Conservation (phyloP, 2,888 invertebrate species). For the Schrankia costaestrigalis region DNA sequence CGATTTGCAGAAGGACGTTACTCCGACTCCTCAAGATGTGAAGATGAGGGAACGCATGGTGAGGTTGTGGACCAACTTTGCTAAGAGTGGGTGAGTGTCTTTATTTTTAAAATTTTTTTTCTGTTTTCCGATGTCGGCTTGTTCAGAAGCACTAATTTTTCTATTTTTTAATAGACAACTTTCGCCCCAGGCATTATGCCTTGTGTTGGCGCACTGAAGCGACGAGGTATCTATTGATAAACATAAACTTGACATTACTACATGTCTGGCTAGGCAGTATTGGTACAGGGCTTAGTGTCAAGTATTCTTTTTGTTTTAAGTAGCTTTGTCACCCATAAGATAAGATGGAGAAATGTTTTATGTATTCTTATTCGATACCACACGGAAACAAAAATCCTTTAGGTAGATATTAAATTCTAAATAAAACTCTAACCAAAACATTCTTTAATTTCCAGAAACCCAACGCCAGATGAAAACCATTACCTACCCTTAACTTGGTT, state of each 20-base stretch:
- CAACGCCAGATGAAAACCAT: conserved; percentile 68
- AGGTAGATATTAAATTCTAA: background rate
- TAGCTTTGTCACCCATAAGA: background rate
- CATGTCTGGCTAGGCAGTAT: background rate
- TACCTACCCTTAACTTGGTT: conserved; percentile 63
- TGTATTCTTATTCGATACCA: no score
- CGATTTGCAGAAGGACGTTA: conserved; percentile 50
- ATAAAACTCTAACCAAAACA: background rate
- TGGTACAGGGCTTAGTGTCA: no score
- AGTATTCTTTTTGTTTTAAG: background rate
- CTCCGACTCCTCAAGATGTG: conserved; percentile 55
- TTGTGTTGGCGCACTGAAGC: background rate
- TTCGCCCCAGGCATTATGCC: no score
- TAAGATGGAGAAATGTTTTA: background rate
- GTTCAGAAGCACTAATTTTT: background rate
- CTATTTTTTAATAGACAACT: background rate
- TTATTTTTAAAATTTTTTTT: conserved; percentile 22
- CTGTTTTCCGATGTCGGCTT: background rate
- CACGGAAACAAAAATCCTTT: background rate
- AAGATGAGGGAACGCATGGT: conserved; percentile 68
- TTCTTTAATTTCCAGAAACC: conserved; percentile 54
- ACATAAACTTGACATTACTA: background rate
- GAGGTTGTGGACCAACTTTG: conserved; percentile 72
- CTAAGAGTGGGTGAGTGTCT: conserved; percentile 66
- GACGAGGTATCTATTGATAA: background rate